Percentiles rank a stretch among this genome's conserved stretches.
Conservation (phyloP, 1,140 invertebrate genomes). For the Macrostomum lignano region DNA sequence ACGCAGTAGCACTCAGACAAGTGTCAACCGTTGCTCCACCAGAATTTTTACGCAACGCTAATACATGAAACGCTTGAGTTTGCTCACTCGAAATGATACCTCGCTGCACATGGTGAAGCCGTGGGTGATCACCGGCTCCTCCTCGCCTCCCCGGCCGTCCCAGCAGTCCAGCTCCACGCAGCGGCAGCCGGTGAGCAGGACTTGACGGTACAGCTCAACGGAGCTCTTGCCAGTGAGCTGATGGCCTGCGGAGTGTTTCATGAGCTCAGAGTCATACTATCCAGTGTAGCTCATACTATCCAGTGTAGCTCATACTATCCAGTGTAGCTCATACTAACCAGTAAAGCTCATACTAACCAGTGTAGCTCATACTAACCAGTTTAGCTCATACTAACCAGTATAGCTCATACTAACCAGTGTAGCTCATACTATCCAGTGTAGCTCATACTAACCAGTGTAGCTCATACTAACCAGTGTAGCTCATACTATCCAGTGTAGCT, state of each 20-base stretch:
- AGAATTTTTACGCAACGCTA: slow-evolving; percentile 9
- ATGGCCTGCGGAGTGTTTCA: slow-evolving; percentile 42
- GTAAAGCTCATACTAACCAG: neutral
- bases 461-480: too few species aligned
- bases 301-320: too few species aligned
- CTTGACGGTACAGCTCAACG: slow-evolving; percentile 84
- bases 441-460: too few species aligned
- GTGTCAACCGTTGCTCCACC: neutral
- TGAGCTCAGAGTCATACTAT: neutral
- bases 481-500: too few species aligned
- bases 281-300: too few species aligned
- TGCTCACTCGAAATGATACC: slow-evolving; percentile 63
- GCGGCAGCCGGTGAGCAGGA: slow-evolving; percentile 65
- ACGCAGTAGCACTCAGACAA: neutral
- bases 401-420: too few species aligned
- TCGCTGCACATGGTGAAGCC: slow-evolving; percentile 98
- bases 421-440: too few species aligned
- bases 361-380: too few species aligned
- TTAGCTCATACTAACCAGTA: too few species aligned
- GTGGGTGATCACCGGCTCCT: slow-evolving; percentile 93
- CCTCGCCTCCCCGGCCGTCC: slow-evolving; percentile 63
- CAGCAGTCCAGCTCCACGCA: slow-evolving; percentile 95
- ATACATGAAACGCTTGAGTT: slow-evolving; percentile 3
- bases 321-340: neutral
- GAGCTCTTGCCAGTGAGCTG: slow-evolving; percentile 75